Conservation (phyloP, 2,888 invertebrate species). For the Cyrtodaria siliqua region DNA sequence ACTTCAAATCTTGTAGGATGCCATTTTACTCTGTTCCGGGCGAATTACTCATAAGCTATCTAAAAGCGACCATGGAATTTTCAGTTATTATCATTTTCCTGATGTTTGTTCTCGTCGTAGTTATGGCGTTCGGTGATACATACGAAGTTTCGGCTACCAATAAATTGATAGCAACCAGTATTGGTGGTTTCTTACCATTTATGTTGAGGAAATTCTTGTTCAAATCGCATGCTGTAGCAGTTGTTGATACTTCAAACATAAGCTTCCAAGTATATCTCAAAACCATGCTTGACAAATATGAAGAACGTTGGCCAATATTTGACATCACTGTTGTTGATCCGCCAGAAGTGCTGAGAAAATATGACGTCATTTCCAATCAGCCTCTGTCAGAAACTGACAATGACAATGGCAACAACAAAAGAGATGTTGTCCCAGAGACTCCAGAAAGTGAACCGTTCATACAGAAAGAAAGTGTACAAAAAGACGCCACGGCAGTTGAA, state of each 20-base stretch:
- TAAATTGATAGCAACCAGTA: constrained; percentile 61
- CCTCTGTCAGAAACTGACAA: not conserved
- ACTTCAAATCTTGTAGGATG: constrained; percentile 63
- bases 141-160: constrained; percentile 65
- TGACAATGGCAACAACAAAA: not conserved
- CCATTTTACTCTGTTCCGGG: constrained; percentile 63
- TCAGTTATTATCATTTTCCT: constrained; percentile 58
- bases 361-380: not conserved
- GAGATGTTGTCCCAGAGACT: not conserved
- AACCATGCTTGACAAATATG: constrained; percentile 39
- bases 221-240: constrained; percentile 32
- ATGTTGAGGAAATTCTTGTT: constrained; percentile 65
- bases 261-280: constrained; percentile 57
- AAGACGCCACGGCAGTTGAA: not conserved
- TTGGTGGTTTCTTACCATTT: constrained; percentile 68
- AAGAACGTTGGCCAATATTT: constrained; percentile 55
- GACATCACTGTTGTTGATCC: constrained; percentile 49
- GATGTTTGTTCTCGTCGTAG: constrained; percentile 64
- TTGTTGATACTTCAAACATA: constrained; percentile 41
- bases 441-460: not conserved
- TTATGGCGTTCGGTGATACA: constrained; percentile 67
- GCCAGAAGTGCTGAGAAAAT: not conserved
- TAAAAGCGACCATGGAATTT: constrained; percentile 54
- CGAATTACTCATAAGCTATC: constrained; percentile 45
- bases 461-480: no score